Conservation (phyloP, 2,888 invertebrate species). For the Acanthococcus lagerstroemiae region DNA sequence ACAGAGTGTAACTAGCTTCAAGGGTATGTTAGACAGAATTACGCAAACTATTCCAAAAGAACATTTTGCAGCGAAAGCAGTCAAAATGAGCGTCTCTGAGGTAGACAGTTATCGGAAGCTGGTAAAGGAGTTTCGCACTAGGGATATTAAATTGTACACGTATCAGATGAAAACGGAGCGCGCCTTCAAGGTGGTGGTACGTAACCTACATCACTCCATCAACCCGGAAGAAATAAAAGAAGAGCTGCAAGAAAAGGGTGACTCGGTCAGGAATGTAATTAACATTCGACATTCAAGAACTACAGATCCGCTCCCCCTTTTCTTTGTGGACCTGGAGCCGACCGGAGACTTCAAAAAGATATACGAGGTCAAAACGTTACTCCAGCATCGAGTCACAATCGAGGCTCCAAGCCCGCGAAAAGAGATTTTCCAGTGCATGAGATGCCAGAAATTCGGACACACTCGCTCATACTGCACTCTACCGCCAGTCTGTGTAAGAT, state of each 20-base stretch:
- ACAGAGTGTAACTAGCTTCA: neutral
- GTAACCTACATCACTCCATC: neutral
- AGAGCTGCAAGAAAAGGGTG: neutral
- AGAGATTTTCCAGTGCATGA: too few species aligned
- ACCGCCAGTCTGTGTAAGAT: too few species aligned
- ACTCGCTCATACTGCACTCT: too few species aligned
- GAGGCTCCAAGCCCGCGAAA: too few species aligned
- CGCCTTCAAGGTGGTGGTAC: neutral
- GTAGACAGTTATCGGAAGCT: neutral
- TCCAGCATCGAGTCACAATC: too few species aligned
- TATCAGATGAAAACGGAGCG: too few species aligned
- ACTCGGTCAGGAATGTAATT: neutral
- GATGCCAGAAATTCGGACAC: too few species aligned
- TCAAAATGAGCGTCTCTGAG: neutral
- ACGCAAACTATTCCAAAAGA: too few species aligned
- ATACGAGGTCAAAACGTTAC: too few species aligned
- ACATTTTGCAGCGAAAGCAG: neutral
- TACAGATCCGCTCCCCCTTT: neutral
- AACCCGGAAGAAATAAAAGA: neutral
- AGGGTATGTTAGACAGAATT: neutral
- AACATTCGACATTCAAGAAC: neutral
- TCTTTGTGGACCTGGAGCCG: too few species aligned
- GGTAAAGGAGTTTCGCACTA: neutral
- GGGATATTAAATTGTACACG: neutral
- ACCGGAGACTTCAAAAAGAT: too few species aligned